Percentiles rank a stretch among this genome's conserved stretches.
These are phyloP conservation scores for Proales similis DNA, from an alignment of 1,140 invertebrate genomes.

Conservation along the genomic window DNA sequence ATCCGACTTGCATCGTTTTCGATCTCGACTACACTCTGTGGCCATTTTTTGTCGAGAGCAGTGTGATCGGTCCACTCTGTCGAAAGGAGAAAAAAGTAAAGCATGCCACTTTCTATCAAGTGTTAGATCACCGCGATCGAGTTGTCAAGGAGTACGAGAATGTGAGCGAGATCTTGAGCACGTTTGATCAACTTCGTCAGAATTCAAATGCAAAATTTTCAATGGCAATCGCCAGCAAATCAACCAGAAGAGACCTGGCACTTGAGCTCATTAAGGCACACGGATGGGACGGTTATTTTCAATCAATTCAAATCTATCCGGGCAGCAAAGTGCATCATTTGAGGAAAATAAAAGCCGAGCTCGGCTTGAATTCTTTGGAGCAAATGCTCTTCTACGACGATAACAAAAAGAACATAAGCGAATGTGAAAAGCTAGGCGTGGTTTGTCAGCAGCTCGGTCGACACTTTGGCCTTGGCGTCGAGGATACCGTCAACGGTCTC, in stretches of 20 bases:
- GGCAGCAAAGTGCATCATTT: slow-evolving; percentile 12
- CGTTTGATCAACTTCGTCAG: slow-evolving; percentile 11
- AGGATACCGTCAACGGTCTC: not conserved
- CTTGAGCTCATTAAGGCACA: slow-evolving; percentile 16
- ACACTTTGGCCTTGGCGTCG: not conserved
- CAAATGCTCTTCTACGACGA: slow-evolving; percentile 32
- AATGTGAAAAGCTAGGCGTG: not conserved
- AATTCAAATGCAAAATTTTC: not conserved
- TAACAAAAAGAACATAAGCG: slow-evolving; percentile 10
- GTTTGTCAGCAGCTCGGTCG: not conserved
- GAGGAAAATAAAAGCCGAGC: slow-evolving; percentile 11
- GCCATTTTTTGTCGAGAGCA: slow-evolving; percentile 31
- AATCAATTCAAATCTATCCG: slow-evolving; percentile 37
- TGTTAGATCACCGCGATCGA: slow-evolving; percentile 23
- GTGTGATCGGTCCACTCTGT: not conserved
- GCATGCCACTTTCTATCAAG: not conserved
- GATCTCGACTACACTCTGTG: slow-evolving; percentile 36
- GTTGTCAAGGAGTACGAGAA: too few species aligned
- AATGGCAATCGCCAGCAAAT: slow-evolving; percentile 20
- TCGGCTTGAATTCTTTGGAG: slow-evolving; percentile 1
- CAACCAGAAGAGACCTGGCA: slow-evolving; percentile 20
- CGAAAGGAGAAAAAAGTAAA: not conserved
- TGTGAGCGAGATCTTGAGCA: slow-evolving; percentile 21
- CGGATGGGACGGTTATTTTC: slow-evolving; percentile 22
- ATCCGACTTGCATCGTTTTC: too few species aligned